A percentile compares a stretch with the other conserved stretches of the same genome.
These are phyloP conservation scores for Glyphotaelius pellucidus DNA, from an alignment of 2,888 invertebrate species.

Conservation along the genomic window DNA sequence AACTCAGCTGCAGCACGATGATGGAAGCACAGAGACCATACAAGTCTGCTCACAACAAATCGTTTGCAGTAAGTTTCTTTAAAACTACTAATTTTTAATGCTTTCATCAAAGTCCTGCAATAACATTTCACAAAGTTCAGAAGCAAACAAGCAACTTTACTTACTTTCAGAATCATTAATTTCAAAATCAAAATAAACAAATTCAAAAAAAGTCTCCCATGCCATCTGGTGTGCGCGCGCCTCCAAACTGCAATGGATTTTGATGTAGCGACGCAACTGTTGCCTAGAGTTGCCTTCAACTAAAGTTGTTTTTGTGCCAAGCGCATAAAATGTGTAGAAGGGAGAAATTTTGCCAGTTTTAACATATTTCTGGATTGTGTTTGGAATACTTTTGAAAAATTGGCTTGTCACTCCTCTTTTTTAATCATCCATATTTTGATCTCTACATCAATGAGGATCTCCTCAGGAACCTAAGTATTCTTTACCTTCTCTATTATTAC, in stretches of 20 bases:
- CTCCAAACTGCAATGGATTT: no score
- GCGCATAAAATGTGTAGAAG: background rate
- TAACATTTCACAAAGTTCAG: background rate
- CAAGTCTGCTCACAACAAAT: slow-evolving; percentile 95
- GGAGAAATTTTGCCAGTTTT: no score
- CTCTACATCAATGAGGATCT: background rate
- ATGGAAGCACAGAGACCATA: slow-evolving; percentile 88
- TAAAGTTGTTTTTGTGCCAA: no score
- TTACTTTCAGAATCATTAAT: no score
- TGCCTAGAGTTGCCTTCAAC: no score
- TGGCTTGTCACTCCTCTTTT: no score
- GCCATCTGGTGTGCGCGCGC: no score
- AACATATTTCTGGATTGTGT: background rate
- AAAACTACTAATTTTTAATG: background rate
- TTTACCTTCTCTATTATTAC: background rate
- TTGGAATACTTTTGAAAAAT: no score
- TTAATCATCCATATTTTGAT: background rate
- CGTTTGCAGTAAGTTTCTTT: slow-evolving; percentile 88
- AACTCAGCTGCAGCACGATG: slow-evolving; percentile 86
- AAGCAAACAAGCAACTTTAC: no score
- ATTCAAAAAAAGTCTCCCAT: no score
- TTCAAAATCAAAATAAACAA: no score
- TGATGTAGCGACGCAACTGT: no score
- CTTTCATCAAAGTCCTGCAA: background rate
- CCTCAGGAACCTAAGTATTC: background rate